These are phyloP conservation scores for Malurus leucopterus DNA, from an alignment of 2,797 vertebrate genomes.

Conservation along the genomic window DNA sequence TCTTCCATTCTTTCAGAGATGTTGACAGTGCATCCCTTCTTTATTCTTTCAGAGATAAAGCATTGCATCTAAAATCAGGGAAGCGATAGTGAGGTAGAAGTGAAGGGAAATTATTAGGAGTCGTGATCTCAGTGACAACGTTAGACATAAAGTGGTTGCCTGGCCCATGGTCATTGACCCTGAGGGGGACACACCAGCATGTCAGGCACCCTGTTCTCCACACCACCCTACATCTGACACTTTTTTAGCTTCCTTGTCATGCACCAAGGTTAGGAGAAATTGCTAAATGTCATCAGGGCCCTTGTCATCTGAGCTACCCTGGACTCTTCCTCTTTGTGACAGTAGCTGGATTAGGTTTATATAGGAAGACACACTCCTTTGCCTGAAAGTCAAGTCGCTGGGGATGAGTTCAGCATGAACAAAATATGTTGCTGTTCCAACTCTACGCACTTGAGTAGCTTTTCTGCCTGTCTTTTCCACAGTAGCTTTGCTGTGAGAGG, in stretches of 20 bases:
- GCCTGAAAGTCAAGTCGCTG: accelerated
- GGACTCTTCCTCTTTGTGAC: accelerated
- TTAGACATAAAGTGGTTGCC: accelerated
- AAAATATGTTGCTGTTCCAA: neutral
- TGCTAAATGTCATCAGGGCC: neutral
- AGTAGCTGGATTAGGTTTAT: neutral
- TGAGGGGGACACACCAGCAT: accelerated
- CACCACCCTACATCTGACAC: accelerated
- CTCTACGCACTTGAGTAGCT: accelerated
- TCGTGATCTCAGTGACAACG: accelerated
- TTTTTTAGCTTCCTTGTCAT: neutral
- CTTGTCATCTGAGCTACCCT: neutral
- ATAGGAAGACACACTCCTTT: neutral
- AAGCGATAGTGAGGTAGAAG: neutral
- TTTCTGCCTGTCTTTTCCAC: accelerated
- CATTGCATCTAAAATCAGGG: neutral
- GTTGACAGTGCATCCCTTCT: neutral
- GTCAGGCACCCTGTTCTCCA: neutral
- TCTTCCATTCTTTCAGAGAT: neutral
- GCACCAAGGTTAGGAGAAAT: neutral
- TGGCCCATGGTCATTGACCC: neutral
- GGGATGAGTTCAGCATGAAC: neutral
- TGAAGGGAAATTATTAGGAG: neutral
- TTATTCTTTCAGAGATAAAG: neutral
- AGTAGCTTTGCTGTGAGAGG: neutral